Base-by-base conservation (phyloP, 2,113 vertebrate genomes). In the Cygnus buccinator region DNA sequence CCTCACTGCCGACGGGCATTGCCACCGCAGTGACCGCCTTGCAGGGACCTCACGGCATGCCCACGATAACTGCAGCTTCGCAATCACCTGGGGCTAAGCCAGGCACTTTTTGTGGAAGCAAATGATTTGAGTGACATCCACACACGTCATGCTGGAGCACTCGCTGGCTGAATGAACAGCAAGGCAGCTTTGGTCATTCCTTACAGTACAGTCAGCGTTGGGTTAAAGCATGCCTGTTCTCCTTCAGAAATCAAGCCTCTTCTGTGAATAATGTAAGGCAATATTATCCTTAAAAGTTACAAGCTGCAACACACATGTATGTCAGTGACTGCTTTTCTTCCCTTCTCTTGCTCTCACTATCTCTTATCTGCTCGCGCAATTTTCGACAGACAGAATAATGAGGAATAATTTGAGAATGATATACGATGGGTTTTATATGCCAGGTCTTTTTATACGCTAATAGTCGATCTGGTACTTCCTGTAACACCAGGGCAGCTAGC, bases 21-120 rank as follows among this genome's bases (percentile, higher is more conserved):
- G 46, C 46, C 0, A 0, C 31, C n/a, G 48, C 26, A 54, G 37
- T 0, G 0, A 33, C 28, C 50, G 74, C 43, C 52, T 68, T 6
- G 25, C 28, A 22, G 48, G 54, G 31, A 79, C 48, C 65, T 81
- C 54, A 5, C 4, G 39, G 35, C 33, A 23, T 1, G 35, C 11
- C 43, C 0, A 3, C 31, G 46, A 20, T 3, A 20, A 77, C 1
- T 43, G 18, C 41, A 39, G 13, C 61, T 76, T 48, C 44, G 35
- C 31, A 43, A 26, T 17, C 50, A 76, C 6, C 25, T 43, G 59
- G 81, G n/a, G 15, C 77, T 67, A 9, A 37, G 39, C 29, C 70
- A n/a, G 33, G 59, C 8, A 44, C 54, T 84, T 70, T 73, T 54
- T 62, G 26, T 11, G 94, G 67, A 82, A 70, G 35, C 7, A 16